phyloP scores from a whole-genome alignment of 2,113 vertebrate species.

The Pseudolaguvia tuberculata region DNA sequence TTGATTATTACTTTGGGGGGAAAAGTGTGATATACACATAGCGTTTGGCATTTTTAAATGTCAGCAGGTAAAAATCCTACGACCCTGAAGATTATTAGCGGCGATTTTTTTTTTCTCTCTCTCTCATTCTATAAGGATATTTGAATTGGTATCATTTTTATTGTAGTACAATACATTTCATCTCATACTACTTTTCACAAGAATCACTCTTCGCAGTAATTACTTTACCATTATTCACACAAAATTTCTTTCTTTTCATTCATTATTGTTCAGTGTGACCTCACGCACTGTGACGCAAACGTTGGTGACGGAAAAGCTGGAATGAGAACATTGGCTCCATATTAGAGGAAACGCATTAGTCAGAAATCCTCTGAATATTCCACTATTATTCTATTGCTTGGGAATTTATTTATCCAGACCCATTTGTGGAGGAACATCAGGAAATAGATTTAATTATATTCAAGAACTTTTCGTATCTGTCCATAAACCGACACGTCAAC shows the following conservation, averaged over 20 bases:
- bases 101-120: too few relatives aligned
- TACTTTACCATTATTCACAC: slow-evolving; percentile 5
- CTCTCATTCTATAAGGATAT: slow-evolving; percentile 24
- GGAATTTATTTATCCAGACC: neutral
- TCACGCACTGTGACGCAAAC: too few relatives aligned
- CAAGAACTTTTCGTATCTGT: slow-evolving; percentile 10
- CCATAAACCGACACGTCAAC: neutral
- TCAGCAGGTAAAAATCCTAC: slow-evolving; percentile 39
- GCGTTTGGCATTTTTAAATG: slow-evolving; percentile 34
- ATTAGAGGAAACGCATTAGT: neutral
- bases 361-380: neutral
- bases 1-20: slow-evolving; percentile 30
- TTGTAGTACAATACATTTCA: slow-evolving; percentile 2
- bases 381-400: neutral
- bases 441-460: slow-evolving; percentile 9
- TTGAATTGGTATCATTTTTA: slow-evolving; percentile 5
- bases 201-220: slow-evolving; percentile 29
- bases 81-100: slow-evolving; percentile 32
- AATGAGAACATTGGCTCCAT: neutral
- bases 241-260: slow-evolving; percentile 38
- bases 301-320: slow-evolving; percentile 3
- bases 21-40: slow-evolving; percentile 20
- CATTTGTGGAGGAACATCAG: neutral
- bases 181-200: slow-evolving; percentile 17
- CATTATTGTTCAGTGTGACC: slow-evolving; percentile 48